phyloP scores from a whole-genome alignment of 35 echinoderm and acorn worm species.

The Holothuria glaberrima region DNA sequence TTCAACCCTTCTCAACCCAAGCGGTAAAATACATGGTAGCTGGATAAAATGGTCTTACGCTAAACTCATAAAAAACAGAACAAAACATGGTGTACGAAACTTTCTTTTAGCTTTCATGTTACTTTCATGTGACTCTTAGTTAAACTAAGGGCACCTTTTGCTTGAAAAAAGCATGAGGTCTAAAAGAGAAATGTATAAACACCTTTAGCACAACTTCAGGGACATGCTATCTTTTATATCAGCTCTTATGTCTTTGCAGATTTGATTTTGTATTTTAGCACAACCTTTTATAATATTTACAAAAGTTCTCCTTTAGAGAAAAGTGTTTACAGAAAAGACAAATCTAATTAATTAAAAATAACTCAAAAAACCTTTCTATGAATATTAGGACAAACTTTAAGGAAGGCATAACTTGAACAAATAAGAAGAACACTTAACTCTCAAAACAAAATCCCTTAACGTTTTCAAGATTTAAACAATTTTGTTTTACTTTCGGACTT shows the following conservation, averaged over 20 bases:
- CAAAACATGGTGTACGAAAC: background rate
- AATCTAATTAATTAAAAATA: background rate
- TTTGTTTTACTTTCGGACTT: background rate
- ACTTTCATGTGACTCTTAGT: conserved; percentile 4
- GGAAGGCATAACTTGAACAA: background rate
- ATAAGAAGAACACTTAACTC: background rate
- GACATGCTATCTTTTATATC: background rate
- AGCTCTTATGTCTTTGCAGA: background rate
- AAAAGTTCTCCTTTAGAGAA: no score
- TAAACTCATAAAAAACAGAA: background rate
- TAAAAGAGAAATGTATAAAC: background rate
- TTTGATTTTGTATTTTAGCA: no score
- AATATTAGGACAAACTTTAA: background rate
- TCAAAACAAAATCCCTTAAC: background rate
- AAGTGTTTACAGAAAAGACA: no score
- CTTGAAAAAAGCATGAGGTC: background rate
- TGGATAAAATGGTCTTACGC: background rate
- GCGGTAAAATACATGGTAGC: background rate
- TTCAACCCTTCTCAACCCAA: background rate
- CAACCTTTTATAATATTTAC: no score
- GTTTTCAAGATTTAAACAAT: background rate
- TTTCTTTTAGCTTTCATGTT: background rate
- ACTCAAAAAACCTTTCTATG: background rate
- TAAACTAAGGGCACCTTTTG: background rate
- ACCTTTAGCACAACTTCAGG: background rate